Evolutionary conservation across 2,113 vertebrate species (phyloP).

Genomic region (Protobothrops flavoviridis): DNA sequence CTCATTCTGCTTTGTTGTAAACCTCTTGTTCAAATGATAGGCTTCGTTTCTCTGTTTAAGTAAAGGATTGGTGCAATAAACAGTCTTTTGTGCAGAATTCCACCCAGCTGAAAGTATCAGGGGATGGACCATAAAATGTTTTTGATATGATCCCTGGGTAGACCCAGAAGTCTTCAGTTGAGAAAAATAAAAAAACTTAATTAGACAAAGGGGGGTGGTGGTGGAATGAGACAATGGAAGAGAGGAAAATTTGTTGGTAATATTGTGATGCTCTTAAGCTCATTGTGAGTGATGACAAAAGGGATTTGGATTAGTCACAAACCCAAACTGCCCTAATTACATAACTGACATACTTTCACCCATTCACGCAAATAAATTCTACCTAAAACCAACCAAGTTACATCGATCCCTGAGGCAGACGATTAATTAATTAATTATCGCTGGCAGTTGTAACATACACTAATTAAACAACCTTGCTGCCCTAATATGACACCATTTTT

Average conservation of each 20-base stretch:
- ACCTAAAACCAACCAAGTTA: background rate
- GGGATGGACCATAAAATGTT: background rate
- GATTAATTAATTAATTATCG: background rate
- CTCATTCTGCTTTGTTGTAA: slow-evolving; percentile 29
- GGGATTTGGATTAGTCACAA: background rate
- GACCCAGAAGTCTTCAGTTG: background rate
- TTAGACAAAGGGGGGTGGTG: background rate
- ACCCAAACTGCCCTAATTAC: background rate
- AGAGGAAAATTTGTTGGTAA: background rate
- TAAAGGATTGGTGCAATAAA: background rate
- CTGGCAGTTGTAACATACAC: background rate
- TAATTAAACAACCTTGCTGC: background rate
- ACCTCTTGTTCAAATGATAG: slow-evolving; percentile 5
- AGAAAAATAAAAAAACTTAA: background rate
- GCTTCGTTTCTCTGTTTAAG: background rate
- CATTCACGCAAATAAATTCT: background rate
- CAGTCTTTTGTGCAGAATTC: background rate
- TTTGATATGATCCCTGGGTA: background rate
- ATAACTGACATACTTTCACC: background rate
- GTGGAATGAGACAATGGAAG: background rate
- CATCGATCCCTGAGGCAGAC: background rate
- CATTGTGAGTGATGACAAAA: background rate
- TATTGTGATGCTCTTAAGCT: background rate
- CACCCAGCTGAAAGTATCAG: background rate
- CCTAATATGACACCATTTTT: background rate